These are phyloP conservation scores for Gymnosoma rotundatum DNA, from an alignment of 2,888 invertebrate genomes.

Conservation along the genomic window DNA sequence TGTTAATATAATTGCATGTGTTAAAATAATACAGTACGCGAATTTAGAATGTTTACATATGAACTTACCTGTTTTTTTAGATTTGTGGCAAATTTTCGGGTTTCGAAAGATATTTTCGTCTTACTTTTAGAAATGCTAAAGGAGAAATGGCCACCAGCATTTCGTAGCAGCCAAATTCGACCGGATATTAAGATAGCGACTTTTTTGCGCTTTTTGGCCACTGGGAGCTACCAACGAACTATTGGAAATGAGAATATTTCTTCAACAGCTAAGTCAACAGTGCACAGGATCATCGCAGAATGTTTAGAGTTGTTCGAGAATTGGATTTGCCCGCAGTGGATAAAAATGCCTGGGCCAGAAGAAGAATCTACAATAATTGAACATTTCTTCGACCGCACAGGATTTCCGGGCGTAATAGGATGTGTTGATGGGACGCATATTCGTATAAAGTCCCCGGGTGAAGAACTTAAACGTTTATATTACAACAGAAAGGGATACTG, in stretches of 20 bases:
- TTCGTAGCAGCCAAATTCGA: not conserved
- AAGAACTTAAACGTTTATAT: slow-evolving; percentile 7
- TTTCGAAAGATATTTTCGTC: slow-evolving; percentile 15
- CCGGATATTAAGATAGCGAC: slow-evolving; percentile 7
- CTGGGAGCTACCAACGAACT: slow-evolving; percentile 13
- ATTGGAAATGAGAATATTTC: slow-evolving; percentile 20
- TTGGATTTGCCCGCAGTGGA: slow-evolving; percentile 1
- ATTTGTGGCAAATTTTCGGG: slow-evolving; percentile 38
- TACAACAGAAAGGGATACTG: slow-evolving; percentile 26
- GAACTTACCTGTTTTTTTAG: not conserved
- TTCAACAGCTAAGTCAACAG: slow-evolving; percentile 16
- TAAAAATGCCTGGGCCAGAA: not conserved
- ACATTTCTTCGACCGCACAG: slow-evolving; percentile 13
- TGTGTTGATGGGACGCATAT: too few relatives aligned
- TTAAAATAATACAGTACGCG: not conserved
- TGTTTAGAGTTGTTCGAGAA: slow-evolving; percentile 18
- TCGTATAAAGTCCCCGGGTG: not conserved
- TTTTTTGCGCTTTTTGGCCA: slow-evolving; percentile 25
- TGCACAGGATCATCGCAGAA: slow-evolving; percentile 9
- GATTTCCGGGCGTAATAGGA: slow-evolving; percentile 6
- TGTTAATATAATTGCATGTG: not conserved
- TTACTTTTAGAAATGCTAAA: not conserved
- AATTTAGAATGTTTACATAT: not conserved
- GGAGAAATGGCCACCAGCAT: not conserved
- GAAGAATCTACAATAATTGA: slow-evolving; percentile 6